Evolutionary conservation across 2,888 invertebrate genomes (phyloP).

Genomic region (Ochropacha duplaris): DNA sequence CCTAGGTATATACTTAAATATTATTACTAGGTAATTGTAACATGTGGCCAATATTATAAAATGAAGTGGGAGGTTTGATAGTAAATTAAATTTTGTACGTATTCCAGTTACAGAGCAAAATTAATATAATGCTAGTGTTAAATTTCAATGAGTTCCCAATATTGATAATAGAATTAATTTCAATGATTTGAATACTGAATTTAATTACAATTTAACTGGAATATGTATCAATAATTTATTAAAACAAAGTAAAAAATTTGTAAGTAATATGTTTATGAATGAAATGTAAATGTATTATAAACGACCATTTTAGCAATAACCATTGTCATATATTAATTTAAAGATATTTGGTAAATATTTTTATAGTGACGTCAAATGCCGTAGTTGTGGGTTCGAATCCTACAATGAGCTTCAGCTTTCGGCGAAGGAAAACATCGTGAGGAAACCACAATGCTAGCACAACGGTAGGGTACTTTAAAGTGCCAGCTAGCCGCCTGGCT

Average conservation of each 20-base stretch:
- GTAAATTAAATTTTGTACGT: not conserved
- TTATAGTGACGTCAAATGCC: no score
- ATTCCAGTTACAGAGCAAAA: not conserved
- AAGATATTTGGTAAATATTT: no score
- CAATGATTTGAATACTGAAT: not conserved
- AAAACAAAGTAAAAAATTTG: not conserved
- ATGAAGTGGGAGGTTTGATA: not conserved
- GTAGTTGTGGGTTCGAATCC: no score
- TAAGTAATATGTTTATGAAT: no score
- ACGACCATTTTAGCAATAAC: no score
- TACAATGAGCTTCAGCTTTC: no score
- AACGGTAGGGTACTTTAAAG: no score
- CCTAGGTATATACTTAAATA: not conserved
- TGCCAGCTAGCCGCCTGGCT: no score
- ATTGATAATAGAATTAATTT: not conserved
- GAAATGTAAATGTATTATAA: no score
- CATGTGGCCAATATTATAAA: not conserved
- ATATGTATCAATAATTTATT: not conserved
- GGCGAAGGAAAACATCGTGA: no score
- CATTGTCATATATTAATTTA: not conserved
- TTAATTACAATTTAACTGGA: not conserved
- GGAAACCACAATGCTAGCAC: no score
- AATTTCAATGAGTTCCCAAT: not conserved
- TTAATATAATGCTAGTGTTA: not conserved
- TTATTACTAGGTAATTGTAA: not conserved